phyloP scores from a whole-genome alignment of 2,797 vertebrate species.

The Luscinia luscinia region DNA sequence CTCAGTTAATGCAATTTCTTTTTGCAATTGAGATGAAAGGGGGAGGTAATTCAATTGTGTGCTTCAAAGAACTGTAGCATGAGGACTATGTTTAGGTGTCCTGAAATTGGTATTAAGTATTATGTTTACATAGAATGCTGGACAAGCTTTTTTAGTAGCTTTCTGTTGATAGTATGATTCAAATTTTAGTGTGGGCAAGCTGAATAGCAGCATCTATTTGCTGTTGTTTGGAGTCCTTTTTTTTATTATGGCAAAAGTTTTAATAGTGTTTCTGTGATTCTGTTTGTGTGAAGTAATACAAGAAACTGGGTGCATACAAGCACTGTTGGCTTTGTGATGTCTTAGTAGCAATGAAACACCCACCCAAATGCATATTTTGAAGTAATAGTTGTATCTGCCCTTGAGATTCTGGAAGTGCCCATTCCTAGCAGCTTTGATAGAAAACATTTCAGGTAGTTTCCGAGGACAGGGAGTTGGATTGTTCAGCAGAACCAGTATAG shows the following conservation, averaged over 20 bases:
- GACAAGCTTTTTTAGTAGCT: not conserved
- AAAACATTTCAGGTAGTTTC: not conserved
- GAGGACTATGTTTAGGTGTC: not conserved
- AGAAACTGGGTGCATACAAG: not conserved
- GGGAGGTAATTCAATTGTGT: not conserved
- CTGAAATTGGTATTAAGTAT: not conserved
- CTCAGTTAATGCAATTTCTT: not conserved
- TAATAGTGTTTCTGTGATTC: not conserved
- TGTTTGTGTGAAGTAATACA: not conserved
- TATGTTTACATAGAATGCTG: not conserved
- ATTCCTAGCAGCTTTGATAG: not conserved
- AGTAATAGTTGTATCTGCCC: not conserved
- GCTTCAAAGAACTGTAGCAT: not conserved
- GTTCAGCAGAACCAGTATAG: not conserved
- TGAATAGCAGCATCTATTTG: not conserved
- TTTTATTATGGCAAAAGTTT: not conserved
- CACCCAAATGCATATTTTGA: not conserved
- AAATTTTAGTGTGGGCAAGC: not conserved
- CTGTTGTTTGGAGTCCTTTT: not conserved
- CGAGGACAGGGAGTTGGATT: not conserved
- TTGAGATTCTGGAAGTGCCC: not conserved
- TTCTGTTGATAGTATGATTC: not conserved
- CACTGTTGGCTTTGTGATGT: not conserved
- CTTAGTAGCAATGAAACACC: not conserved
- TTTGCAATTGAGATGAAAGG: not conserved